Evolutionary conservation across 53 echinoderm and acorn worm species (phyloP).

Genomic region (Temnopleurus reevesii): DNA sequence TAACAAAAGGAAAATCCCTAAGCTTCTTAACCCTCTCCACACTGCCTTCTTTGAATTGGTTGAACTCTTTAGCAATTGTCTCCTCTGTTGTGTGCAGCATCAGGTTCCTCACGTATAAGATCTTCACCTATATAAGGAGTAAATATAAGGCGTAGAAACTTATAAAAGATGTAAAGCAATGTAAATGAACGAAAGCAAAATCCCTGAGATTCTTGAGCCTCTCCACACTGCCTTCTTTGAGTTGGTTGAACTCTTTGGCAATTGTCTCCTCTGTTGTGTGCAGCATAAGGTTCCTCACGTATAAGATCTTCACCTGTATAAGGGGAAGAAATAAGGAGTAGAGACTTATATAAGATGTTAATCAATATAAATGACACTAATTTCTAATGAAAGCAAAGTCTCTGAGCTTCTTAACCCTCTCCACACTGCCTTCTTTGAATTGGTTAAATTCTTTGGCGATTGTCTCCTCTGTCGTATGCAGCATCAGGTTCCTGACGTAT

Average conservation of each 20-base stretch:
- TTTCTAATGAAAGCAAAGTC: slow-evolving; percentile 98
- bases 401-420: slow-evolving; percentile 92
- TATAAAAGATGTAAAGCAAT: too few species aligned
- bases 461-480: slow-evolving; percentile 93
- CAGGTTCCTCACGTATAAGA: slow-evolving; percentile 89
- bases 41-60: slow-evolving; percentile 80
- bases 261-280: too few species aligned
- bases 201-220: too few species aligned
- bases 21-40: slow-evolving; percentile 97
- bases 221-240: too few species aligned
- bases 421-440: slow-evolving; percentile 85
- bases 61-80: slow-evolving; percentile 82
- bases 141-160: neutral
- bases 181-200: too few species aligned
- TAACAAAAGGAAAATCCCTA: slow-evolving; percentile 93
- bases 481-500: slow-evolving; percentile 93
- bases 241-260: too few species aligned
- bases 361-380: too few species aligned
- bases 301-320: too few species aligned
- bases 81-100: slow-evolving; percentile 98
- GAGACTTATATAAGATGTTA: too few species aligned
- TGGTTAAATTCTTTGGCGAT: slow-evolving; percentile 83
- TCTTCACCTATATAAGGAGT: slow-evolving; percentile 78
- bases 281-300: too few species aligned
- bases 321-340: too few species aligned